Base-by-base conservation (phyloP, 2,113 vertebrate species). In the Malaclemys terrapin region DNA sequence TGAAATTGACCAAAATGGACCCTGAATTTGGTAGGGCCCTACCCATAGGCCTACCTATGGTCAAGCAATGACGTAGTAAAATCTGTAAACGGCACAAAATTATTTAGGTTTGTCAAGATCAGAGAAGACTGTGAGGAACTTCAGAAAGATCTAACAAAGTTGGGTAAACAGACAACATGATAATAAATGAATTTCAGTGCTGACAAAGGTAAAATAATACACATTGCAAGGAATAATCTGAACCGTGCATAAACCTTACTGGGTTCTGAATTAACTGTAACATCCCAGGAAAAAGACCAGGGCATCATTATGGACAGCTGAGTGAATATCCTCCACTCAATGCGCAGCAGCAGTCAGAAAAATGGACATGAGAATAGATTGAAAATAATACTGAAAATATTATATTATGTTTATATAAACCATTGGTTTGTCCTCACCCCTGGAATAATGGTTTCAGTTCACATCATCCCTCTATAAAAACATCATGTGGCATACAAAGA, bases 221-320 rank as follows among this genome's bases (percentile, higher is more conserved):
- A 38, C 65, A 72, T 38, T 72, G 65, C n/a, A 72, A 22, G n/a
- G 65, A 72, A 72, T 38, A 72, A 72, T 38, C 35, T 72, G n/a
- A 69, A 69, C 65, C 20, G 16, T n/a, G 8, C 65, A 45, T 42
- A 75, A 96, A 92, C 85, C 93, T 93, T 91, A 90, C 80, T 65
- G 42, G 1, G 42, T 9, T 84, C 85, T 31, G 94, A 96, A 92
- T 89, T 95, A 92, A 93, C 78, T 93, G 29, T 22, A 59, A n/a
- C 25, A 17, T 84, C 4, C 82, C 79, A 84, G 31, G 20, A 53
- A 22, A 92, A 89, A 29, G 89, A 91, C 84, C 69, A 2, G 84
- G 27, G 31, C 87, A 87, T 85, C 93, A 17, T 12, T 17, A 1
- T 2, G 35, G 17, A 54, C 31, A 83, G 8, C 19, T 80, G 27